Conservation (phyloP, 2,888 invertebrate species). For the Eupithecia subfuscata region DNA sequence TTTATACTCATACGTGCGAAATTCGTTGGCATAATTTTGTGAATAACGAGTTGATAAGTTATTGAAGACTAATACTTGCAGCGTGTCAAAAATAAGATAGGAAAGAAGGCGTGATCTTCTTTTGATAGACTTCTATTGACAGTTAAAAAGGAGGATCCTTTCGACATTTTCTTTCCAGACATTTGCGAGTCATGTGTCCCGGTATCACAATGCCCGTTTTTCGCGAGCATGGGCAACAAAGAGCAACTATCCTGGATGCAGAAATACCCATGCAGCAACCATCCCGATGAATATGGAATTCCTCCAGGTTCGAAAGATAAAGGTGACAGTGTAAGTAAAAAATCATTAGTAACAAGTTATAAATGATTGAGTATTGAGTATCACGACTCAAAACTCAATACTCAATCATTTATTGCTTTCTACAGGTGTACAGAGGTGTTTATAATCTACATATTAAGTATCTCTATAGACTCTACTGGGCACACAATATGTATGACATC, state of each 20-base stretch:
- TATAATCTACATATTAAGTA: too few relatives aligned
- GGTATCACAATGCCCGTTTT: conserved; percentile 57
- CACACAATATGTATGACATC: too few relatives aligned
- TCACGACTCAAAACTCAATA: too few relatives aligned
- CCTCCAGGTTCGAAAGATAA: conserved; percentile 53
- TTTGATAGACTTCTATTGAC: too few relatives aligned
- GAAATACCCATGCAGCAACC: conserved; percentile 55
- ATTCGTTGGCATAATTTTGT: background rate
- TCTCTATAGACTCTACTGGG: too few relatives aligned
- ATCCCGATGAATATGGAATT: conserved; percentile 37
- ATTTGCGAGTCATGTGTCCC: conserved; percentile 63
- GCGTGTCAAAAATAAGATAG: too few relatives aligned
- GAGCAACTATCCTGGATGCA: conserved; percentile 61
- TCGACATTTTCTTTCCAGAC: conserved; percentile 50
- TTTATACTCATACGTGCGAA: conserved; percentile 4
- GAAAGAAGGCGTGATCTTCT: too few relatives aligned
- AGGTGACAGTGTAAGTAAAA: conserved; percentile 61
- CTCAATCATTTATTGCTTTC: too few relatives aligned
- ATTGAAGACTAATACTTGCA: background rate
- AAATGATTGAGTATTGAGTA: too few relatives aligned
- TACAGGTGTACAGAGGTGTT: too few relatives aligned
- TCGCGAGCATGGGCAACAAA: conserved; percentile 52
- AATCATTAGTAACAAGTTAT: background rate
- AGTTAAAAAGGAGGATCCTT: background rate
- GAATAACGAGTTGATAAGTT: background rate